Evolutionary conservation across 2,888 invertebrate genomes (phyloP).

Genomic region (Andrena trimmerana): DNA sequence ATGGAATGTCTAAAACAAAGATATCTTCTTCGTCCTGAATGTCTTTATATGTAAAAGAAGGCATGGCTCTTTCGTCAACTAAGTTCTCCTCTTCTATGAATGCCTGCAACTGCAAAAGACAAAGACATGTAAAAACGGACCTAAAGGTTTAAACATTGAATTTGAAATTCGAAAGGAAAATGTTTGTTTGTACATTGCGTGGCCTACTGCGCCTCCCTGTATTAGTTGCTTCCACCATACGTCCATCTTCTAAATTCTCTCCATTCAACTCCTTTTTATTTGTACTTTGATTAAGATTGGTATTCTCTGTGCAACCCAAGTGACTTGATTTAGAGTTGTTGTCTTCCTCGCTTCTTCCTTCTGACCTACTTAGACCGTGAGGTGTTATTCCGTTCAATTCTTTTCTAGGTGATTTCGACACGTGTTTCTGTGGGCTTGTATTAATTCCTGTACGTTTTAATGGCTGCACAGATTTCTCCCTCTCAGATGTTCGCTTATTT

Average conservation of each 20-base stretch:
- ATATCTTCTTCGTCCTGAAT: conserved; percentile 68
- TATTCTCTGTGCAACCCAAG: background rate
- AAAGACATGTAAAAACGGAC: background rate
- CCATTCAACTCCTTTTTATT: background rate
- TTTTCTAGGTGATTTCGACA: background rate
- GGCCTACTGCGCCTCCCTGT: conserved; percentile 10
- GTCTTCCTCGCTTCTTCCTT: background rate
- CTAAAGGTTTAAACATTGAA: background rate
- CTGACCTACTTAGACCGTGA: background rate
- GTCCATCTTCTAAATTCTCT: background rate
- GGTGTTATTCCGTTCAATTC: background rate
- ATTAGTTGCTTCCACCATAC: background rate
- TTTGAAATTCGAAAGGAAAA: background rate
- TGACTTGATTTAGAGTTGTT: background rate
- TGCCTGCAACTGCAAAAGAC: conserved; percentile 64
- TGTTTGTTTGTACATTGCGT: conserved; percentile 33
- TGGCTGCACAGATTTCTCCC: background rate
- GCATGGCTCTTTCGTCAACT: conserved; percentile 10
- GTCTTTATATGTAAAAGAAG: conserved; percentile 51
- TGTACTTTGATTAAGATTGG: background rate
- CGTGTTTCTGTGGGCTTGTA: background rate
- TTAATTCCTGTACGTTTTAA: background rate
- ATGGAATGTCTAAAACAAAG: conserved; percentile 73
- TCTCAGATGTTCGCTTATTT: background rate
- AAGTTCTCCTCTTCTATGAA: conserved; percentile 61